A percentile compares a stretch with the other conserved stretches of the same genome.
phyloP scores from a whole-genome alignment of 1,140 invertebrate species.

The Pantala flavescens region DNA sequence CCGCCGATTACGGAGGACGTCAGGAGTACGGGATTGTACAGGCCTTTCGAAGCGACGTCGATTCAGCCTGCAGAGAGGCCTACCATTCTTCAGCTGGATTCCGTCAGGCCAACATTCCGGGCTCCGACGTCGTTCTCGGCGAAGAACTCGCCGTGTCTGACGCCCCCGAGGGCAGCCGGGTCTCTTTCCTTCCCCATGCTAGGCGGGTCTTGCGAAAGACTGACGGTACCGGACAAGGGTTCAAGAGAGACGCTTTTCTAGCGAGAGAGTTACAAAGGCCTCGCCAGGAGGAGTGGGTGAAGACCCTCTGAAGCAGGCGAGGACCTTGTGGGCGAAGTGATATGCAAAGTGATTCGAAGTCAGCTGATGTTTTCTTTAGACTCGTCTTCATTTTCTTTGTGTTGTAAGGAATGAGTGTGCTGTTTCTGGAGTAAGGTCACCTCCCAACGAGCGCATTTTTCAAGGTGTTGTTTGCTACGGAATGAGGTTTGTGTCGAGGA shows the following conservation, averaged over 20 bases:
- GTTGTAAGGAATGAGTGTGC: no score
- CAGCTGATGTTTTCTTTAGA: no score
- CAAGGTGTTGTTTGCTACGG: no score
- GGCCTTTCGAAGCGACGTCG: not conserved
- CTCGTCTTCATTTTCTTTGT: no score
- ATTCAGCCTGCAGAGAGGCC: not conserved
- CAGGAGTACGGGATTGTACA: not conserved
- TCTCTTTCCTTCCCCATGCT: not conserved
- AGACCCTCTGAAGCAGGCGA: no score
- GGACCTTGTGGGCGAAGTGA: no score
- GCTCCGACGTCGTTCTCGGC: not conserved
- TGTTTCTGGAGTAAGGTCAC: no score
- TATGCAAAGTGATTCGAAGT: no score
- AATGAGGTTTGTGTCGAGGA: no score
- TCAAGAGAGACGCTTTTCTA: not conserved
- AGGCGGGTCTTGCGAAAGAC: not conserved
- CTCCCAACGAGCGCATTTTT: no score
- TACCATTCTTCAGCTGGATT: not conserved
- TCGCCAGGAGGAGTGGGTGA: not conserved
- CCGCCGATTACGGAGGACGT: not conserved
- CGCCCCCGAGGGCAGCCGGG: not conserved
- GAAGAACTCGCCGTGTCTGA: not conserved
- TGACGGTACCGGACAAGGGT: not conserved
- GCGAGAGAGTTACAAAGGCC: not conserved
- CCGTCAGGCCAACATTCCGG: not conserved